phyloP scores from a whole-genome alignment of 2,888 invertebrate genomes.

The Lysandra bellargus region DNA sequence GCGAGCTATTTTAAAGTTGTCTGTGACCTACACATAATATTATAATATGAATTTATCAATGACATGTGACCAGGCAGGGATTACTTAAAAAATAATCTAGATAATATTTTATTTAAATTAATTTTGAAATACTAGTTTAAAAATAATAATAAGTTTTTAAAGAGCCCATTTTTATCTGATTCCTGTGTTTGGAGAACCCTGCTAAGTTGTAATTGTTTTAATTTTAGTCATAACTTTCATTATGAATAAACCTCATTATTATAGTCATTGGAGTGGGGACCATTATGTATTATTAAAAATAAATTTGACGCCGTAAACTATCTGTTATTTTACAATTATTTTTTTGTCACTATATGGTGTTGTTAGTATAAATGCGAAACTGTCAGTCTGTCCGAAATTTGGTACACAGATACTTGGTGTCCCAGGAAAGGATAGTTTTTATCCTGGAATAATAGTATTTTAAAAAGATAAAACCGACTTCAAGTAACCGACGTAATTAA shows the following conservation, averaged over 20 bases:
- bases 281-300: conserved; percentile 26
- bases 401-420: too few species aligned
- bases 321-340: background rate
- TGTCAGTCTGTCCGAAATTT: too few species aligned
- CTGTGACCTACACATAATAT: too few species aligned
- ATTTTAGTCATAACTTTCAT: background rate
- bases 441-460: background rate
- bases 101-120: background rate
- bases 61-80: conserved; percentile 1
- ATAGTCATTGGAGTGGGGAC: conserved; percentile 17
- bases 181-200: background rate
- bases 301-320: conserved; percentile 4
- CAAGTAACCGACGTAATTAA: too few species aligned
- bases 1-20: background rate
- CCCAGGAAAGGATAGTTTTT: too few species aligned
- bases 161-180: background rate
- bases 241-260: background rate
- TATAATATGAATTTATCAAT: background rate
- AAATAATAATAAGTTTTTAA: background rate
- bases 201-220: background rate
- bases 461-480: too few species aligned
- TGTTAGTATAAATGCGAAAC: too few species aligned
- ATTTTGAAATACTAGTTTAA: background rate
- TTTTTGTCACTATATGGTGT: too few species aligned
- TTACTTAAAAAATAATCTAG: background rate